These are phyloP conservation scores for Haliclona indistincta DNA, from an alignment of 37 sponge, comb jelly and placozoan genomes.

Conservation along the genomic window DNA sequence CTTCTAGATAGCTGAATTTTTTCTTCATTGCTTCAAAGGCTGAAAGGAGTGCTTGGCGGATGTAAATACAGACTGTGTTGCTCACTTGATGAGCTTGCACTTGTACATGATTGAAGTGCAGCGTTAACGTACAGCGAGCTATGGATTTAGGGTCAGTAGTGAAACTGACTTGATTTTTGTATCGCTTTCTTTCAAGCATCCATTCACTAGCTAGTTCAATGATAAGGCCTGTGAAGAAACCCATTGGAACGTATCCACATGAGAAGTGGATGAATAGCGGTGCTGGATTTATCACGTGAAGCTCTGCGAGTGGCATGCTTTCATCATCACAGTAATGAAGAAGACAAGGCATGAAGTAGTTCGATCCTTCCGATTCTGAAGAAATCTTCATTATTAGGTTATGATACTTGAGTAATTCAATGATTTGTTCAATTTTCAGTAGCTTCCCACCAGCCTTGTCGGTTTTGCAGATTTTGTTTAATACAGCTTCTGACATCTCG, in stretches of 20 bases:
- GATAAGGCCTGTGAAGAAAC: background rate
- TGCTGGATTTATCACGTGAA: background rate
- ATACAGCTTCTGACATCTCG: background rate
- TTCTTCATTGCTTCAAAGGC: no score
- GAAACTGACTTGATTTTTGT: no score
- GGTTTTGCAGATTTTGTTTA: background rate
- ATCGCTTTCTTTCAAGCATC: no score
- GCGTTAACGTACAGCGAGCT: no score
- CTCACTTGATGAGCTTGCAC: no score
- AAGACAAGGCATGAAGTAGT: background rate
- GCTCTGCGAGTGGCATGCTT: background rate
- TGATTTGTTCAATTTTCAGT: background rate
- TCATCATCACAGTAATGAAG: background rate
- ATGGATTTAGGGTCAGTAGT: no score
- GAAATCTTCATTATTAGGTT: background rate
- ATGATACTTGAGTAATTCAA: background rate
- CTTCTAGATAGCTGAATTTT: no score
- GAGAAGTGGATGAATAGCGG: background rate
- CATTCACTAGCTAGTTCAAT: background rate
- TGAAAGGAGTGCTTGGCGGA: no score
- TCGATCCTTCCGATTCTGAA: background rate
- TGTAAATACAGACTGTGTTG: no score
- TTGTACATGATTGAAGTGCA: no score
- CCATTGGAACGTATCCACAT: background rate
- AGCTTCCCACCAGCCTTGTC: background rate